Evolutionary conservation across 2,113 vertebrate species (phyloP).

Genomic region (Apus apus): DNA sequence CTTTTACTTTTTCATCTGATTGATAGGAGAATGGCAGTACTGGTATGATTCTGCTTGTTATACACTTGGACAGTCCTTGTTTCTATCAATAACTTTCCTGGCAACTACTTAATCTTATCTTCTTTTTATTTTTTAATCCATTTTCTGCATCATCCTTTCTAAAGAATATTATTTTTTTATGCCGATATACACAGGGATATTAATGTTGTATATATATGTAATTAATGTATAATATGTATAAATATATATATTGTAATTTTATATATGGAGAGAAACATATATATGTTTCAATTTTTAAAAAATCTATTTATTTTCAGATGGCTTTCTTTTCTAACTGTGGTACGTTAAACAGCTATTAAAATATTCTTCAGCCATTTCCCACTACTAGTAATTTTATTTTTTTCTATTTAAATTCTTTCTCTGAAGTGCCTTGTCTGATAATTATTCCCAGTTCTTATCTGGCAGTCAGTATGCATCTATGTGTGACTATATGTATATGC

Average conservation of each 20-base stretch:
- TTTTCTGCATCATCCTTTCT: not conserved
- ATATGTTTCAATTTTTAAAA: not conserved
- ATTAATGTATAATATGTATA: not conserved
- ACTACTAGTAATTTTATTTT: not conserved
- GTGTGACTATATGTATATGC: not conserved
- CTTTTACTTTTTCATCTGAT: not conserved
- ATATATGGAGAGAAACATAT: not conserved
- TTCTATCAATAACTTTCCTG: not conserved
- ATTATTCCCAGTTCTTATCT: not conserved
- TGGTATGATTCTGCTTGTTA: not conserved
- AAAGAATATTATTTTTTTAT: not conserved
- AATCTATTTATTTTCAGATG: not conserved
- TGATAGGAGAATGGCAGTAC: not conserved
- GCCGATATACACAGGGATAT: not conserved
- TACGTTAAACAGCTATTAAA: not conserved
- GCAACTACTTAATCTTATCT: not conserved
- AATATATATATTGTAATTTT: not conserved
- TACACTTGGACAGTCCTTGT: not conserved
- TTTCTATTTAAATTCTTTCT: not conserved
- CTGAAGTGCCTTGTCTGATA: not conserved
- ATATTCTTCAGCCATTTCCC: not conserved
- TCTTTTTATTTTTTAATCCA: not conserved
- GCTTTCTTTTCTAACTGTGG: not conserved
- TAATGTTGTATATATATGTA: not conserved
- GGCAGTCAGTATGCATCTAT: not conserved